Conservation (phyloP, 2,113 vertebrate species). For the Vombatus ursinus region DNA sequence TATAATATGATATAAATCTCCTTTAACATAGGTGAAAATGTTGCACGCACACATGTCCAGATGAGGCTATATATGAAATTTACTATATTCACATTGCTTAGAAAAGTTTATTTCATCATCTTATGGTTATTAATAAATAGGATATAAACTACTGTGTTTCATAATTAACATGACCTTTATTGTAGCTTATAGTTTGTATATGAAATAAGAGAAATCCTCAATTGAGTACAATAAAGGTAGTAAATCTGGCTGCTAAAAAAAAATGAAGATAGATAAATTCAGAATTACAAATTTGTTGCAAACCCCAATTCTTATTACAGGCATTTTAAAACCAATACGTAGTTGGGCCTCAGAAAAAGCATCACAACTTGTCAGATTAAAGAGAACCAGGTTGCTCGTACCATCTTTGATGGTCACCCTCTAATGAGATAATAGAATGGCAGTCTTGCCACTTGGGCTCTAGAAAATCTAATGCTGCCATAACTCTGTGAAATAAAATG, state of each 20-base stretch:
- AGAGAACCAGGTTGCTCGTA: neutral
- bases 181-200: neutral
- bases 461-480: neutral
- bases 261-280: neutral
- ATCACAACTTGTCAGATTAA: neutral
- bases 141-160: neutral
- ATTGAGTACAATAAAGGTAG: neutral
- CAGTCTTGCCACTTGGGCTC: neutral
- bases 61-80: neutral
- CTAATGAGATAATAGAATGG: slow-evolving; percentile 31
- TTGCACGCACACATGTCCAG: neutral
- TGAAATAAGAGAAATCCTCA: neutral
- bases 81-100: neutral
- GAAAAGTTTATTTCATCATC: neutral
- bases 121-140: neutral
- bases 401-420: neutral
- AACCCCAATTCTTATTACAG: neutral
- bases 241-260: neutral
- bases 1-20: too few species aligned
- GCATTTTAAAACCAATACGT: neutral
- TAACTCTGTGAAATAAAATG: neutral
- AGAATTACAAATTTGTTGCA: neutral
- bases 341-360: neutral
- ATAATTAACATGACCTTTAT: neutral
- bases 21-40: neutral